Conservation (phyloP, 2,888 invertebrate species). For the Morinoia aosen region DNA sequence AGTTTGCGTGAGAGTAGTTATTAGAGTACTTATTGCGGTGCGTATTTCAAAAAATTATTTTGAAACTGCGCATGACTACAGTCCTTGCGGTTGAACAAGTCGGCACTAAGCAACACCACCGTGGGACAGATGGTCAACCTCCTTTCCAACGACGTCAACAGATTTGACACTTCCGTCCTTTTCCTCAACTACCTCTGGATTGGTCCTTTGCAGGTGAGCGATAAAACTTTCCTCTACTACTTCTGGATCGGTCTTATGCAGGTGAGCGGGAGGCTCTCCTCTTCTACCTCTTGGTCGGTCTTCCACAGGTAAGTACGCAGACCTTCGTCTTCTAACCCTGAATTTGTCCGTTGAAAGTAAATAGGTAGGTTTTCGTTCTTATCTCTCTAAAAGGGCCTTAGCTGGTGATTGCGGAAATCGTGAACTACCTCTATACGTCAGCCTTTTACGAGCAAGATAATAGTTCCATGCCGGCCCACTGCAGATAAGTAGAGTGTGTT, state of each 20-base stretch:
- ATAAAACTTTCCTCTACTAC: neutral
- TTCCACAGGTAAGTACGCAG: neutral
- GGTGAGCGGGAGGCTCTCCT: neutral
- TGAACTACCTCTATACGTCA: too few relatives aligned
- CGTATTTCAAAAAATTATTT: neutral
- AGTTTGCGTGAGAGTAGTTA: neutral
- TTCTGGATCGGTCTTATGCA: too few relatives aligned
- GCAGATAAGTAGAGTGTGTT: too few relatives aligned
- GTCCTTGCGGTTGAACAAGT: constrained; percentile 83
- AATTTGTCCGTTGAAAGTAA: neutral
- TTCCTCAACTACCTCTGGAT: constrained; percentile 91
- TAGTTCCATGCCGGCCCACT: too few relatives aligned
- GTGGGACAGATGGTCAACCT: constrained; percentile 94
- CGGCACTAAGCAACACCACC: constrained; percentile 87
- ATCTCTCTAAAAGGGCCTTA: too few relatives aligned
- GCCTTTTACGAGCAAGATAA: too few relatives aligned
- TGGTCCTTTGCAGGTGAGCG: constrained; percentile 62
- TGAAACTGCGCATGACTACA: constrained; percentile 70
- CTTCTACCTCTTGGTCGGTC: neutral
- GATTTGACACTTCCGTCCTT: constrained; percentile 80
- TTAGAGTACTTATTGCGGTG: neutral
- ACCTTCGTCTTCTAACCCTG: too few relatives aligned
- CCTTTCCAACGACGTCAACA: constrained; percentile 94
- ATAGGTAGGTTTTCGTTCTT: neutral
- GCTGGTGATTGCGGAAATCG: too few relatives aligned